Percentiles rank a stretch among this genome's conserved stretches.
These are phyloP conservation scores for Ammodytes dubius DNA, from an alignment of 2,113 vertebrate genomes.

Conservation along the genomic window DNA sequence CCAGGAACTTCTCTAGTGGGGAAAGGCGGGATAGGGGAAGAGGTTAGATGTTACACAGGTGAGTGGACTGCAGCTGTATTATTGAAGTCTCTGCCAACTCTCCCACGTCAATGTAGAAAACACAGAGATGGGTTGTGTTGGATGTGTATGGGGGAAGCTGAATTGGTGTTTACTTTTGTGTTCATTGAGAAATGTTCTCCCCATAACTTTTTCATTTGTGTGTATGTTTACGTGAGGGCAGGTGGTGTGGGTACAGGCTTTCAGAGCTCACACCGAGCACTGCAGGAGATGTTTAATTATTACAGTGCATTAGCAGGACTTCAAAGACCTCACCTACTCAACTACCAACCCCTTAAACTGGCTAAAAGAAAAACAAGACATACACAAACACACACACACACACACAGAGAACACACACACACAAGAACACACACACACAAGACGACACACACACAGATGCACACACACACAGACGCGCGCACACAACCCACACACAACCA, in stretches of 20 bases:
- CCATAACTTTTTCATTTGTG: background rate
- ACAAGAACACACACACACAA: too few species aligned
- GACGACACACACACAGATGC: too few species aligned
- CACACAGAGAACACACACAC: background rate
- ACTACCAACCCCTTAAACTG: constrained; percentile 15
- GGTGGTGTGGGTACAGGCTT: constrained; percentile 31
- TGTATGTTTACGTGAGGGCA: constrained; percentile 15
- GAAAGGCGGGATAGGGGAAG: background rate
- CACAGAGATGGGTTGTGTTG: constrained; percentile 1
- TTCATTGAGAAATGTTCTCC: constrained; percentile 15
- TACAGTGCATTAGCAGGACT: constrained; percentile 74
- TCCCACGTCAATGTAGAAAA: background rate
- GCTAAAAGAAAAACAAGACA: background rate
- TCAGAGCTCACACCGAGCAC: constrained; percentile 35
- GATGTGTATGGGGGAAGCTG: background rate
- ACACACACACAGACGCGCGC: too few species aligned
- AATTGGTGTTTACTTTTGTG: constrained; percentile 16
- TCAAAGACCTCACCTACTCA: constrained; percentile 66
- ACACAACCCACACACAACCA: background rate
- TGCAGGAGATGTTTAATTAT: constrained; percentile 68
- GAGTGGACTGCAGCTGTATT: constrained; percentile 31
- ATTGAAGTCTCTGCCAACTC: background rate
- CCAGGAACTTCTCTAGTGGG: constrained; percentile 89
- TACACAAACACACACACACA: constrained; percentile 29
- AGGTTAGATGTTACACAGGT: constrained; percentile 37